Evolutionary conservation across 2,888 invertebrate species (phyloP).

Genomic region (Megaustenia siamemsis): DNA sequence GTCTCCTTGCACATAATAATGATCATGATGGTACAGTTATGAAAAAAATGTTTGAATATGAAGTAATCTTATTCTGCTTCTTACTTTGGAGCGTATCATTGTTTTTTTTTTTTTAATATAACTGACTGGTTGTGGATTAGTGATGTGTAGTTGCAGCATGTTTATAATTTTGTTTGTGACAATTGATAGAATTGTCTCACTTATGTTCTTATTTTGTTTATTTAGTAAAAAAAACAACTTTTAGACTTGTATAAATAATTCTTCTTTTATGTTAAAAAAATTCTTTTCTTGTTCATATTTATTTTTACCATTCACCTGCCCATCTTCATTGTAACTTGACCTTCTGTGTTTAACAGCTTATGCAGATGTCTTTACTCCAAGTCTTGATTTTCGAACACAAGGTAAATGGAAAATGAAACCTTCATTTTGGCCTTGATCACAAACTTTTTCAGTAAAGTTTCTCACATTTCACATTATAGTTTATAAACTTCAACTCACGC

Average conservation of each 20-base stretch:
- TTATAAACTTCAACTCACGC: not conserved
- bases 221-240: no score
- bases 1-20: no score
- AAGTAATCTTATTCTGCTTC: no score
- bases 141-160: not conserved
- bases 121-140: no score
- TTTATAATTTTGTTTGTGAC: not conserved
- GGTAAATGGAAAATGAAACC: conserved; percentile 50
- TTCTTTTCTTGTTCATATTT: not conserved
- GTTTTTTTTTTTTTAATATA: no score
- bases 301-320: not conserved
- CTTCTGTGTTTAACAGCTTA: conserved; percentile 41
- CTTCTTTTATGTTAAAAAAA: not conserved
- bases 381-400: conserved; percentile 51
- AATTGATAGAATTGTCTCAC: not conserved
- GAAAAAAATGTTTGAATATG: no score
- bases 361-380: conserved; percentile 60
- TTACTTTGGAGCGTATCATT: no score
- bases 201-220: not conserved
- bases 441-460: not conserved
- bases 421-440: not conserved
- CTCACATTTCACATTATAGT: not conserved
- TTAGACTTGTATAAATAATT: not conserved
- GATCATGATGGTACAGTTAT: no score
- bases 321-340: not conserved